Evolutionary conservation across 2,888 invertebrate genomes (phyloP).

Genomic region (Thymelicus lineola): DNA sequence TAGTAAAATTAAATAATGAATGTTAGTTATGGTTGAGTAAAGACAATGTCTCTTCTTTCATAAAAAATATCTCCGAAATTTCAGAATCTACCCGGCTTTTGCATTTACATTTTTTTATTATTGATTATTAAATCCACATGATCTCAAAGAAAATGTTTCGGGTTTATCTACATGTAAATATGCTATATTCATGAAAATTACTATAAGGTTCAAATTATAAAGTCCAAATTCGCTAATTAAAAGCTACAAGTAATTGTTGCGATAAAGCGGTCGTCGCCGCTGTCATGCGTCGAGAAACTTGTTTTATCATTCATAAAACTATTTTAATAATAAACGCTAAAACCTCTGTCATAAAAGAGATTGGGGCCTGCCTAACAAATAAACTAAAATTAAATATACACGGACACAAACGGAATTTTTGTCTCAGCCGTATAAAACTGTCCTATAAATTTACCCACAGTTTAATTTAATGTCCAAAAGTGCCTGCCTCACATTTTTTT

Average conservation of each 20-base stretch:
- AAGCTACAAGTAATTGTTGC: slow-evolving; percentile 39
- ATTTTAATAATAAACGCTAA: slow-evolving; percentile 81
- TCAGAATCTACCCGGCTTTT: too few species aligned
- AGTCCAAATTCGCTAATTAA: slow-evolving; percentile 23
- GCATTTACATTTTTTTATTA: too few species aligned
- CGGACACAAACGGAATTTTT: slow-evolving; percentile 84
- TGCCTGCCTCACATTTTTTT: slow-evolving; percentile 81
- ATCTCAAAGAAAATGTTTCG: too few species aligned
- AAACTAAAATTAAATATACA: slow-evolving; percentile 85
- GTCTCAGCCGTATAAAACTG: slow-evolving; percentile 84
- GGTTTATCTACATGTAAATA: too few species aligned
- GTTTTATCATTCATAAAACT: slow-evolving; percentile 82
- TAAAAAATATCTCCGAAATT: too few species aligned
- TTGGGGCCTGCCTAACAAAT: slow-evolving; percentile 80
- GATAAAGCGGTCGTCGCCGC: slow-evolving; percentile 59
- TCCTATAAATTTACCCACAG: slow-evolving; percentile 85
- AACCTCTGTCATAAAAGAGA: slow-evolving; percentile 78
- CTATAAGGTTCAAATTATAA: background rate
- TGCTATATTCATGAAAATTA: too few species aligned
- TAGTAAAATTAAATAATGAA: too few species aligned
- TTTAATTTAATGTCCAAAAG: slow-evolving; percentile 85
- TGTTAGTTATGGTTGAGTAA: too few species aligned
- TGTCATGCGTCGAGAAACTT: slow-evolving; percentile 59
- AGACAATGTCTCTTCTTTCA: too few species aligned
- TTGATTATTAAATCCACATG: too few species aligned